Base-by-base conservation (phyloP, 2,888 invertebrate genomes). In the Vannuccia rotundouncinata region DNA sequence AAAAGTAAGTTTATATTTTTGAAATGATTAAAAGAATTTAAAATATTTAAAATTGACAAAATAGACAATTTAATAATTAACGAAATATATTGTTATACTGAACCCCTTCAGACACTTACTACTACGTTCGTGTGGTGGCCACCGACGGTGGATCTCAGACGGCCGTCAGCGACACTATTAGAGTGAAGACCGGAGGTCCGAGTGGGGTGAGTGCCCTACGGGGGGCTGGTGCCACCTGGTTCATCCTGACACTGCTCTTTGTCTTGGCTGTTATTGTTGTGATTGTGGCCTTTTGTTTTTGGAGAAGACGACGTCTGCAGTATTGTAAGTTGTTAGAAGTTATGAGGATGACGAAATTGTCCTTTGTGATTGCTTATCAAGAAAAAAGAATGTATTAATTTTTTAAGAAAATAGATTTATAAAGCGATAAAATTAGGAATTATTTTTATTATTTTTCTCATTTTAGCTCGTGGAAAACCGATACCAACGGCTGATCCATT, bases 71-170 rank as follows among this genome's bases (percentile, higher is more conserved):
- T n/a, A n/a, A n/a, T n/a, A n/a, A n/a, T n/a, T n/a, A n/a, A n/a
- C n/a, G n/a, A n/a, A n/a, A n/a, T n/a, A n/a, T n/a, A n/a, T n/a
- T n/a, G n/a, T n/a, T n/a, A n/a, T n/a, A n/a, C n/a, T n/a, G n/a
- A n/a, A 2, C 66, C 82, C 91, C 92, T 83, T 92, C 93, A 0
- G 94, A 93, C 13, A 92, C 93, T 83, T 90, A 91, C 73, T 99
- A 97, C 87, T 93, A 94, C 85, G 92, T 98, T 85, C 91, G 92
- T 83, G 92, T 95, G 0, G 94, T 95, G 0, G 93, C 97, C 17
- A 94, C 95, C 77, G 95, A 96, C 86, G 94, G 93, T 0, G 88
- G 0, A 28, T 74, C 17, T 27, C 28, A 30, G 31, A 80, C 80
- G 0, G 31, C 80, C 10, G 28, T 45, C 13, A 79, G 79, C 59